Conservation (phyloP, 2,888 invertebrate genomes). For the Agrenia bidenticulata region DNA sequence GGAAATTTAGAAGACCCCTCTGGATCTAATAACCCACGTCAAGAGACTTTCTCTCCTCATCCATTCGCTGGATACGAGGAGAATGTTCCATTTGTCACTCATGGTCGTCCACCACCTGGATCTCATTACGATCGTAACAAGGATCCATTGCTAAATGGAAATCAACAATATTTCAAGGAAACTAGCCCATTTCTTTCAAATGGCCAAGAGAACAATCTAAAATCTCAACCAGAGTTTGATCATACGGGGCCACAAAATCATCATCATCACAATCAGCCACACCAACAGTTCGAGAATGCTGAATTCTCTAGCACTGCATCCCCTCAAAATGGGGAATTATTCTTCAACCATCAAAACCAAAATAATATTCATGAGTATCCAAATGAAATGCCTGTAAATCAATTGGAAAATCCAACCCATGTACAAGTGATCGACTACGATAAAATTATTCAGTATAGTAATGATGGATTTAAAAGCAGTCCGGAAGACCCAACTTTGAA, state of each 20-base stretch:
- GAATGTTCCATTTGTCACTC: not conserved
- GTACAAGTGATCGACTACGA: too few species aligned
- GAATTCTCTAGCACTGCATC: too few species aligned
- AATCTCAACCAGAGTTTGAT: not conserved
- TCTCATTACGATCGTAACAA: constrained; percentile 41
- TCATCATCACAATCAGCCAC: too few species aligned
- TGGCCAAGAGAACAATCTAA: not conserved
- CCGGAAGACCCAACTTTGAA: not conserved
- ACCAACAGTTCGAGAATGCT: too few species aligned
- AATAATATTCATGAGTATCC: too few species aligned
- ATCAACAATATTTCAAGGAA: constrained; percentile 5
- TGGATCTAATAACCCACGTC: not conserved
- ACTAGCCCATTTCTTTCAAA: not conserved
- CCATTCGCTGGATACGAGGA: not conserved
- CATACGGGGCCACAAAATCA: not conserved
- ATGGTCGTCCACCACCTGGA: not conserved
- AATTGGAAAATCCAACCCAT: too few species aligned
- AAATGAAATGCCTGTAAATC: too few species aligned
- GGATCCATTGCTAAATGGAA: constrained; percentile 24
- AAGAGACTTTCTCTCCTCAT: not conserved
- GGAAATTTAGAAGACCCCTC: not conserved
- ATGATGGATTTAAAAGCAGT: not conserved
- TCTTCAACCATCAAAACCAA: too few species aligned
- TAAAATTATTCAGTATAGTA: too few species aligned
- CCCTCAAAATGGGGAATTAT: too few species aligned